Evolutionary conservation across 1,140 invertebrate species (phyloP), one percentile per base, ranked within the genome.

Genomic region (Plectus sambesii): DNA sequence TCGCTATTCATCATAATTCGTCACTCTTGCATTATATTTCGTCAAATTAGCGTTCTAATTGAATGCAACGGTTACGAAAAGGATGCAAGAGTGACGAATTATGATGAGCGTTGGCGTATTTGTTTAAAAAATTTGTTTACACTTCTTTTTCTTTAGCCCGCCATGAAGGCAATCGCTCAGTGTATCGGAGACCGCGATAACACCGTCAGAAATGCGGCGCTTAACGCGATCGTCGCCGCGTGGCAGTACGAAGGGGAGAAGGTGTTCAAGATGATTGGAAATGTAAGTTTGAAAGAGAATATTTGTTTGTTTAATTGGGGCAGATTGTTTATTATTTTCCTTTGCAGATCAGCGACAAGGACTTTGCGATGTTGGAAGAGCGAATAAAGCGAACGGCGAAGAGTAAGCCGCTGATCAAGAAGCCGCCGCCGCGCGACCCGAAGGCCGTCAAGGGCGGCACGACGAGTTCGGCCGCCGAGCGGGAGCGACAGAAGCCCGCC

Each of bases 131-230:
- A 46, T 19, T 17, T n/a, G 45, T 9, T 27, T 24, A 33, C 19
- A 50, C 81, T 82, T 61, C 81, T 83, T 0, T 77, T 79, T 1
- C 80, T 82, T 0, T 75, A 78, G 37, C 78, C 77, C 12, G 81
- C 85, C n/a, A 67, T 96, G 1, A 88, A 89, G 69, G 84, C 89
- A 73, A 80, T 98, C 15, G 87, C 88, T 0, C 81, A 82, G 38
- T 88, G 93, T 66, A 93, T 98, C 61, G 82, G 85, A 1, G 90
- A 98, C 72, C 73, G 88, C 26, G 92, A 98, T 72, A 94, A 88
- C 72, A 81, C 82, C n/a, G 92, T 97, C 35, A 76, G 92, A 43
- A 93, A 85, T 70, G 88, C 88, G 8, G 89, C 92, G 1, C 74
- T 97, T 2, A 97, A 96, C 73, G 86, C 85, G 59, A 80, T 93